Evolutionary conservation across 2,888 invertebrate genomes (phyloP), one percentile per base, ranked within the genome.

Genomic region (Xiphydria camelus): DNA sequence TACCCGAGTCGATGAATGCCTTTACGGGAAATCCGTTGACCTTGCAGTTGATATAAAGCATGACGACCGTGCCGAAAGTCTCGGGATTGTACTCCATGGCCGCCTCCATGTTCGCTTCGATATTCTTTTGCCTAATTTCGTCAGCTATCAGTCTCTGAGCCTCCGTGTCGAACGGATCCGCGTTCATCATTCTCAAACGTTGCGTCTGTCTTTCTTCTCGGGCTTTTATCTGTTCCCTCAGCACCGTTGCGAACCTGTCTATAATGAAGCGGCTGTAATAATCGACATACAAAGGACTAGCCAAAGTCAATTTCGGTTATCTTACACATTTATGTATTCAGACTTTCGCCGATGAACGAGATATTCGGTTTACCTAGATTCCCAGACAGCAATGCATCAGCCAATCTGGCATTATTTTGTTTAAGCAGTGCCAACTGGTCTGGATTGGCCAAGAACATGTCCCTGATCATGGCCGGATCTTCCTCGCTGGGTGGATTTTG

Each of bases 11-110:
- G 45, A 99, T 95, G 76, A 99, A 99, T 3, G 98, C 98, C 78
- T 97, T 97, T 0, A 99, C 95, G 0, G 92, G 92, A 71, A 90
- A 87, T 25, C 96, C 96, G 78, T 99, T 99, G 1, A 99, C 97
- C 76, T 87, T 88, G 75, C 98, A 96, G 75, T 97, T 92, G 49
- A 99, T 95, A 75, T 99, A 90, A 61, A 99, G 82, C 99, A 99
- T 98, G 35, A 92, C 89, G 32, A 99, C 97, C 21, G 94, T 93
- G 45, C 96, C 98, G 77, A 98, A 98, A 32, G 92, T 94, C 78
- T 99, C 99, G 0, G 99, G 99, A 77, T 96, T 94, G 74, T 94
- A 94, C 72, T 99, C 98, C 86, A 98, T 94, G 0, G 98, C 98
- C 1, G 94, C 94, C 72, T 97, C 94, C 96, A 98, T 97, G 69